A percentile compares a stretch with the other conserved stretches of the same genome.
phyloP scores from a whole-genome alignment of 30 jellyfish, hydroid and myxozoan species.

The Nemopilema nomurai region DNA sequence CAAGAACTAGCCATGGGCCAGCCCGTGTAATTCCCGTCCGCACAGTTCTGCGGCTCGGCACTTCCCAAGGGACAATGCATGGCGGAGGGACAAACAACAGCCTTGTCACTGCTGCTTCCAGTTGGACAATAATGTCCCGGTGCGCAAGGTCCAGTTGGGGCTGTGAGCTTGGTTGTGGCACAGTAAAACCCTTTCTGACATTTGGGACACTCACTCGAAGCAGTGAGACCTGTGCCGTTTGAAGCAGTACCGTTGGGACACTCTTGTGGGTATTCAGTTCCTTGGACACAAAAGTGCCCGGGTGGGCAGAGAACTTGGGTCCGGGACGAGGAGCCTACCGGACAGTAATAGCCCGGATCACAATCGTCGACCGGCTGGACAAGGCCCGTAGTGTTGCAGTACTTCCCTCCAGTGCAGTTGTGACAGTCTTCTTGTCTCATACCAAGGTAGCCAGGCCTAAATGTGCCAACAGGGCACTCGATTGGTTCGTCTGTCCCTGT shows the following conservation, averaged over 20 bases:
- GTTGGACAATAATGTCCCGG: conserved; percentile 92
- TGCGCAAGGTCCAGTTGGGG: conserved; percentile 83
- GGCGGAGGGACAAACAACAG: conserved; percentile 84
- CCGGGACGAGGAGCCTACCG: conserved; percentile 68
- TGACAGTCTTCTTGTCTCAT: conserved; percentile 67
- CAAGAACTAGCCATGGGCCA: conserved; percentile 83
- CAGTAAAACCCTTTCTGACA: conserved; percentile 88
- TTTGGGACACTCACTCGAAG: conserved; percentile 60
- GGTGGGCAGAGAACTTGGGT: conserved; percentile 72
- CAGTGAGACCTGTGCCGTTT: conserved; percentile 73
- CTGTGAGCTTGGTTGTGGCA: conserved; percentile 67
- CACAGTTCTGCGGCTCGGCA: conserved; percentile 77
- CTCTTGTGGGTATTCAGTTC: conserved; percentile 71
- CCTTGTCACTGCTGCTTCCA: conserved; percentile 79
- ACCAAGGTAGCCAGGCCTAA: conserved; percentile 71
- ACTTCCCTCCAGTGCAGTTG: conserved; percentile 85
- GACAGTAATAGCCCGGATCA: conserved; percentile 87
- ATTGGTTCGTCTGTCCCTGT: conserved; percentile 91
- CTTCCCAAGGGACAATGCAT: conserved; percentile 93
- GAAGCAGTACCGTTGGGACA: conserved; percentile 92
- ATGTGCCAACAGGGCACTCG: conserved; percentile 88
- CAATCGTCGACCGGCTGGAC: conserved; percentile 73
- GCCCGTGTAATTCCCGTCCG: conserved; percentile 89
- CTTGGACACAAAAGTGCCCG: conserved; percentile 80
- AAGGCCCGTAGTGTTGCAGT: conserved; percentile 87